Conservation (phyloP, 2,797 vertebrate genomes). For the Emydoidea blandingii region DNA sequence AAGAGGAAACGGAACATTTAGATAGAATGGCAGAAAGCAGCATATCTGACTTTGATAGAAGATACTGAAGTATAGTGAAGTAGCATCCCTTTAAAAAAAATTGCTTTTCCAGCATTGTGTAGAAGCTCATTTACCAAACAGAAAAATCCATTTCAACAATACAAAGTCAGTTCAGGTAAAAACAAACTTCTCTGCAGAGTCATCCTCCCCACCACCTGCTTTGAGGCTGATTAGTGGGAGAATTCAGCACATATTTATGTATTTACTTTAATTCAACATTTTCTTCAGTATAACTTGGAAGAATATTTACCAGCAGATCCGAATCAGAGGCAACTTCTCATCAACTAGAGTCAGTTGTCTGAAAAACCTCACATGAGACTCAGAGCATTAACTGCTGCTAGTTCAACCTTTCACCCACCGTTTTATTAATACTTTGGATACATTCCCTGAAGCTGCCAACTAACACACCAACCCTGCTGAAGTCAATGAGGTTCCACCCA, state of each 20-base stretch:
- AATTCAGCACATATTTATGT: neutral
- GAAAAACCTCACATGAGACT: neutral
- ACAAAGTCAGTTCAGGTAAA: neutral
- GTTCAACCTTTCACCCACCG: neutral
- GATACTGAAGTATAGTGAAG: neutral
- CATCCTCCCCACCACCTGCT: neutral
- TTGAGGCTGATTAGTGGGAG: neutral
- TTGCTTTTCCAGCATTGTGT: neutral
- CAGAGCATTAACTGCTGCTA: neutral
- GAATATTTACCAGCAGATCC: neutral
- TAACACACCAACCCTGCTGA: neutral
- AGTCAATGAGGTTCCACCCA: rapidly evolving
- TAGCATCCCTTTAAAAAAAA: neutral
- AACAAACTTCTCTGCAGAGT: neutral
- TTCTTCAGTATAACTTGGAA: neutral
- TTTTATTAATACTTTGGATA: neutral
- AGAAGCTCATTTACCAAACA: neutral
- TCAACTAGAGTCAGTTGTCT: neutral
- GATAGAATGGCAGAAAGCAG: neutral
- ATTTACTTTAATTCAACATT: neutral
- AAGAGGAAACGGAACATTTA: neutral
- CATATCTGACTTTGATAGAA: rapidly evolving
- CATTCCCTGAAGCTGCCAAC: neutral
- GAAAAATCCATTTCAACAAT: neutral
- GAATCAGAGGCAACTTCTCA: neutral